Base-by-base conservation (phyloP, 2,113 vertebrate species). In the Thamnaconus septentrionalis region DNA sequence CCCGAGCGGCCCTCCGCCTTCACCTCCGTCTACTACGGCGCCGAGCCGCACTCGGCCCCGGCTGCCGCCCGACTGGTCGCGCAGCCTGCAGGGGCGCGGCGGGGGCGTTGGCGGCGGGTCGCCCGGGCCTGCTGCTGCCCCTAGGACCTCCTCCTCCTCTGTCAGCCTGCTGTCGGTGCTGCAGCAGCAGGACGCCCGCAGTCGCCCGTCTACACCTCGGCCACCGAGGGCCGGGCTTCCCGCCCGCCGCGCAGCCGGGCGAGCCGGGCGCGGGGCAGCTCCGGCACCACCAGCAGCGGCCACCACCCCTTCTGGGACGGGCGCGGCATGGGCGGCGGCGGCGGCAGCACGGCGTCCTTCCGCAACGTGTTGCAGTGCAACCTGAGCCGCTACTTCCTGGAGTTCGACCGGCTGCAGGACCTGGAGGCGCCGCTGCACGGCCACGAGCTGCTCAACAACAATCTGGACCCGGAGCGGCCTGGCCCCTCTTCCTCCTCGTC, bases 331-430 rank as follows among this genome's bases (percentile, higher is more conserved):
- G 0, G 89, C 18, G 18, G 18, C 18, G 18, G 18, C 18, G 18
- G 89, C 4, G 68, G 83, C 10, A 92, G 85, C 77, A 88, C 91
- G 0, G 91, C 94, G 48, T 94, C 92, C 59, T 95, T 96, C 81
- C 94, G 96, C 49, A 98, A 98, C 6, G 97, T 97, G 61, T 91
- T 99, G 81, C 97, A 97, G 50, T 98, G 97, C 87, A 97, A 99
- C 89, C 88, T 99, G 84, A 96, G 95, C 89, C 95, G 96, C 72
- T 99, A 98, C 91, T 99, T 99, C 89, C 90, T 98, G 91, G 96
- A 98, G 88, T 96, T 97, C 56, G 97, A 98, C 82, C 93, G 95
- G 73, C 94, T 96, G 84, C 95, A 96, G 83, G 95, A 98, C 80
- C 90, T 96, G 76, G 96, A 99, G 89, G 92, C 96, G 10, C 91